Percentiles rank a stretch among this genome's conserved stretches.
Evolutionary conservation across 2,888 invertebrate species (phyloP).

Genomic region (Andrena haemorrhoa): DNA sequence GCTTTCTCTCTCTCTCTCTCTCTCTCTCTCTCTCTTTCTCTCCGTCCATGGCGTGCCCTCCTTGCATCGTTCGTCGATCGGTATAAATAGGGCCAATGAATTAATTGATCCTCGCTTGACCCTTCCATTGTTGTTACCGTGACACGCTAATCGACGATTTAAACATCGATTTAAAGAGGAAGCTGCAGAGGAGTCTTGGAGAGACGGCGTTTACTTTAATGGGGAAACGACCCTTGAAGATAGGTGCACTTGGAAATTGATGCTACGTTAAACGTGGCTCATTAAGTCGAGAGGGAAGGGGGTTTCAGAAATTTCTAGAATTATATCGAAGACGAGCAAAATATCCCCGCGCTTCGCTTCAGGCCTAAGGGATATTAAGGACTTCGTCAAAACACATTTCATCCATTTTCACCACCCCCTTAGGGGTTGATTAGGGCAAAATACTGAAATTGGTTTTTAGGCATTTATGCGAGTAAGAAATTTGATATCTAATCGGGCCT

Average conservation of each 20-base stretch:
- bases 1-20: too few species aligned
- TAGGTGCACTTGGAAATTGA: not conserved
- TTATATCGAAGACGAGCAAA: too few species aligned
- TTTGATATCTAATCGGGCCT: too few species aligned
- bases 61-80: conserved; percentile 51
- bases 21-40: too few species aligned
- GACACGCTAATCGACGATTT: conserved; percentile 44
- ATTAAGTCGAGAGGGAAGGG: not conserved
- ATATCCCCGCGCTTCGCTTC: too few species aligned
- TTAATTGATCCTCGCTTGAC: conserved; percentile 62
- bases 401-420: too few species aligned
- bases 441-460: too few species aligned
- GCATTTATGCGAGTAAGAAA: too few species aligned
- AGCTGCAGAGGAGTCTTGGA: conserved; percentile 11
- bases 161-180: conserved; percentile 59
- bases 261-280: not conserved
- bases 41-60: not conserved
- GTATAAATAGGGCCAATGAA: conserved; percentile 59
- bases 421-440: too few species aligned
- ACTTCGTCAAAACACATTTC: too few species aligned
- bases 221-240: not conserved
- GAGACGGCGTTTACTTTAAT: not conserved
- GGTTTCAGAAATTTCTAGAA: too few species aligned
- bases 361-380: too few species aligned
- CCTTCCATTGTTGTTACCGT: conserved; percentile 46